Evolutionary conservation across 2,888 invertebrate genomes (phyloP).

Genomic region (Aspidapion aeneum): DNA sequence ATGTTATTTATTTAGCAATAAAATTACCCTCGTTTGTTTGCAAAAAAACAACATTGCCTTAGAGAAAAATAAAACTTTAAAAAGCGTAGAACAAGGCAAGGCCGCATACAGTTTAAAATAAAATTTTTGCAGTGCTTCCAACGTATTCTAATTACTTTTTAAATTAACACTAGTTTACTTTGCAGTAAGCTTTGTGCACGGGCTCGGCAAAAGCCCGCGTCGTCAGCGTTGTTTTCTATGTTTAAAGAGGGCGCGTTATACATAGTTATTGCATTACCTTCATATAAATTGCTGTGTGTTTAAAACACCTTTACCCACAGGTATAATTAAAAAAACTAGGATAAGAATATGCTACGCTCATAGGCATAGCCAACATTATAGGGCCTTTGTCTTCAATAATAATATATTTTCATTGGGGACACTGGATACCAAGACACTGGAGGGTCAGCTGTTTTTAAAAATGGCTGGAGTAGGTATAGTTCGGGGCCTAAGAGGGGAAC

Average conservation of each 20-base stretch:
- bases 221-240: neutral
- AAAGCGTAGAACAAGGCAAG: neutral
- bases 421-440: too few species aligned
- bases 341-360: too few species aligned
- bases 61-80: neutral
- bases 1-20: neutral
- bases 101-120: neutral
- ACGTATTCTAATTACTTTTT: constrained; percentile 24
- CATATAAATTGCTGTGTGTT: neutral
- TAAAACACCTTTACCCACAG: too few species aligned
- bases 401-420: too few species aligned
- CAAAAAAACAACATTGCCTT: neutral
- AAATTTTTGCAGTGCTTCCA: constrained; percentile 19
- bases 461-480: too few species aligned
- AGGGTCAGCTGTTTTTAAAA: too few species aligned
- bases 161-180: constrained; percentile 25
- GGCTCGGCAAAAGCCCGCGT: neutral
- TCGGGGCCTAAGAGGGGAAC: too few species aligned
- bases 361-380: too few species aligned
- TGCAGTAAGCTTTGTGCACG: neutral
- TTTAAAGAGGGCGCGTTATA: neutral
- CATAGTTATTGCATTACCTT: neutral
- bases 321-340: too few species aligned
- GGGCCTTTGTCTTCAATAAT: too few species aligned
- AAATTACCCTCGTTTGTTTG: neutral